Conservation (phyloP, 1,140 invertebrate genomes). For the Acromyrmex heyeri region DNA sequence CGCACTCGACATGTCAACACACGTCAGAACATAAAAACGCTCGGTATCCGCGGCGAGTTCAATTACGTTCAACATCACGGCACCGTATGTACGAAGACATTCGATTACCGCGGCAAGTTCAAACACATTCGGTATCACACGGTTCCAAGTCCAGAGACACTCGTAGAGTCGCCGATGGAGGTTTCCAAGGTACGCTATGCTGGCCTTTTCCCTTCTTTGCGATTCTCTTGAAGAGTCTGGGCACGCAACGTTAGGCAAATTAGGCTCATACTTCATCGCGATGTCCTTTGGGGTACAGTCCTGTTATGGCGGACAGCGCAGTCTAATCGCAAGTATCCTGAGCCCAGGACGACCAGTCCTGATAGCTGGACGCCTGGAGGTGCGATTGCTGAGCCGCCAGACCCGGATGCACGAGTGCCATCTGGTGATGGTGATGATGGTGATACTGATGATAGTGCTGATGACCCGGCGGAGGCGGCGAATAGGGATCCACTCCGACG, state of each 20-base stretch:
- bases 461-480: constrained; percentile 86
- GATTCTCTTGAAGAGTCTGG: not conserved
- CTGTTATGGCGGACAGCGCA: not conserved
- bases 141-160: constrained; percentile 32
- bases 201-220: not conserved
- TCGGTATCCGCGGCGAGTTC: constrained; percentile 36
- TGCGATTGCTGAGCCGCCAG: constrained; percentile 75
- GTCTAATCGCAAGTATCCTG: constrained; percentile 83
- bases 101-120: constrained; percentile 9
- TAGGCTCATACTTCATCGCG: not conserved
- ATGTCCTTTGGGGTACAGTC: not conserved
- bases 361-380: constrained; percentile 80
- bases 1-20: constrained; percentile 34
- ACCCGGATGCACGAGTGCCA: constrained; percentile 80
- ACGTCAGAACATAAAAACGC: not conserved
- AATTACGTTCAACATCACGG: constrained; percentile 44
- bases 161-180: constrained; percentile 16
- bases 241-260: constrained; percentile 9
- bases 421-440: constrained; percentile 80
- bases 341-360: constrained; percentile 84
- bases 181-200: not conserved
- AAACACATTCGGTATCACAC: constrained; percentile 32
- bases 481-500: constrained; percentile 83
- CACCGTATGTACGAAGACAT: constrained; percentile 11
- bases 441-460: constrained; percentile 82